These are phyloP conservation scores for Muntiacus reevesi DNA, from an alignment of 2,113 vertebrate genomes.

Conservation along the genomic window DNA sequence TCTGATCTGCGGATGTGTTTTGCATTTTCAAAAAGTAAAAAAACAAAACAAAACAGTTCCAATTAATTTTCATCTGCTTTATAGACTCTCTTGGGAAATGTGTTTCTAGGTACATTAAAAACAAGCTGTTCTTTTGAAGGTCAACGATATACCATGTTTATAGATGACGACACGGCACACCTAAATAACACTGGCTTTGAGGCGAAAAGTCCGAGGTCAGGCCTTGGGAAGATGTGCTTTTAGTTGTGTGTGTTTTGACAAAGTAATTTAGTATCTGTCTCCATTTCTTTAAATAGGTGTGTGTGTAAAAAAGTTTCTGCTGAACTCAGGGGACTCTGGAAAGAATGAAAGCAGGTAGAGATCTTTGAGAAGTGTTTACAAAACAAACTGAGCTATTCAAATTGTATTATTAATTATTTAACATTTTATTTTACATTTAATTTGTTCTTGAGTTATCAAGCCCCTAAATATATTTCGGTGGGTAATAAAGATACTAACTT, in stretches of 20 bases:
- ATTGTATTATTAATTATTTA: background rate
- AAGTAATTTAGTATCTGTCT: constrained; percentile 21
- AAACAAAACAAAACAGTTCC: background rate
- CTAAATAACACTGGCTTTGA: background rate
- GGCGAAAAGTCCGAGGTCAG: background rate
- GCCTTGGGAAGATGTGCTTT: constrained; percentile 3
- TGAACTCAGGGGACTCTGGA: background rate
- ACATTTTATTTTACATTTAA: background rate
- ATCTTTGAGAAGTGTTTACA: background rate
- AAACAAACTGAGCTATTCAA: background rate
- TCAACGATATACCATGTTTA: constrained; percentile 11
- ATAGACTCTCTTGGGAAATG: constrained; percentile 43
- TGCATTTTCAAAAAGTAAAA: constrained; percentile 55
- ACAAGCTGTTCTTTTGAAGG: constrained; percentile 54
- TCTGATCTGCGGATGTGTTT: constrained; percentile 44
- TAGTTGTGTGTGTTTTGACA: background rate
- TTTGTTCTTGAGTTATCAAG: background rate
- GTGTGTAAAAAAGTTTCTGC: background rate
- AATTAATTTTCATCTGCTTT: constrained; percentile 65
- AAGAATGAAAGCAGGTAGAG: background rate
- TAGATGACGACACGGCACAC: background rate
- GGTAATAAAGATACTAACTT: background rate
- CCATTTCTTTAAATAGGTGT: background rate
- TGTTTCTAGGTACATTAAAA: constrained; percentile 40
- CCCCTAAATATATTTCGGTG: constrained; percentile 24